Conservation (phyloP, 2,888 invertebrate species). For the Monoplex corrugatus region DNA sequence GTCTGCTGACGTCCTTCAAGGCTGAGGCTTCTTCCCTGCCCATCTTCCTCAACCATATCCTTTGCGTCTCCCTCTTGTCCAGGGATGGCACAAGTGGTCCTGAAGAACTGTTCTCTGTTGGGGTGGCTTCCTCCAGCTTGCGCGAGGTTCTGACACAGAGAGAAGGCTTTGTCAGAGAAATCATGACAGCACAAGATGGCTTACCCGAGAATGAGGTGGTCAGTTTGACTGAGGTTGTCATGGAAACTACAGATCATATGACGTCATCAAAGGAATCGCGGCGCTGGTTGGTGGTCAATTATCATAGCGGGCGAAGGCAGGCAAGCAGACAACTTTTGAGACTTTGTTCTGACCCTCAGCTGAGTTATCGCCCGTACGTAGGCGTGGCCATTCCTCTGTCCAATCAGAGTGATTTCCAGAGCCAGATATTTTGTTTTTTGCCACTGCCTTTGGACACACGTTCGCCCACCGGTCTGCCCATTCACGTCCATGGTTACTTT, state of each 20-base stretch:
- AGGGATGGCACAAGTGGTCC: background rate
- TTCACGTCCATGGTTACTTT: constrained; percentile 79
- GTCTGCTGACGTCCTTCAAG: constrained; percentile 69
- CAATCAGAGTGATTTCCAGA: constrained; percentile 54
- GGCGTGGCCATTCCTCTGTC: constrained; percentile 66
- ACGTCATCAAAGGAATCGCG: background rate
- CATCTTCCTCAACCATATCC: constrained; percentile 75
- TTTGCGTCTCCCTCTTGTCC: constrained; percentile 66
- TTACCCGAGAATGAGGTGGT: background rate
- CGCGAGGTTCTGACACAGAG: background rate
- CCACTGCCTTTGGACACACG: constrained; percentile 74
- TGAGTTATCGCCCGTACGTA: constrained; percentile 67
- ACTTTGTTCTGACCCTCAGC: constrained; percentile 54
- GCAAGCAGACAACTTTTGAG: constrained; percentile 56
- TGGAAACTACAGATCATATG: constrained; percentile 15
- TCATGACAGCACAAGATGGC: background rate
- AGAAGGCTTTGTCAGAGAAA: background rate
- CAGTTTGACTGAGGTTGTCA: constrained; percentile 32
- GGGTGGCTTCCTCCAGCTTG: background rate
- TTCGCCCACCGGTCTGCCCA: constrained; percentile 76
- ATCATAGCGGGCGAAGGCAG: constrained; percentile 55
- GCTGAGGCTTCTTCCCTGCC: constrained; percentile 69
- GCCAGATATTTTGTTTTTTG: constrained; percentile 78
- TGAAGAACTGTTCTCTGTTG: constrained; percentile 7
- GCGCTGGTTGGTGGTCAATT: constrained; percentile 64